These are phyloP conservation scores for Columbina picui DNA, from an alignment of 2,113 vertebrate genomes.

Conservation along the genomic window DNA sequence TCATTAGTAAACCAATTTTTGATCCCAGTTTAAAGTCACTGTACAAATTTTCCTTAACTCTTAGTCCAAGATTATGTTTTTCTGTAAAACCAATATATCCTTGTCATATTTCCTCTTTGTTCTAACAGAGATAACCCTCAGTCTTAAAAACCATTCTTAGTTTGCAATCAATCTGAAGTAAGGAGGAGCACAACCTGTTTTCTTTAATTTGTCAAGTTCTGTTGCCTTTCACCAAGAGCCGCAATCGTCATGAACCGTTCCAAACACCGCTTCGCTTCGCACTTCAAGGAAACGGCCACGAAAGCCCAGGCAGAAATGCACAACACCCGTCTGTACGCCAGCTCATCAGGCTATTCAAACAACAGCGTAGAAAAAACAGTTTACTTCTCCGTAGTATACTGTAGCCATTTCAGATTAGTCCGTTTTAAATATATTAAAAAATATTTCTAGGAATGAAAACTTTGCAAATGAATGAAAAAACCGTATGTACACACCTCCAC, in stretches of 20 bases:
- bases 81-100: slow-evolving; percentile 17
- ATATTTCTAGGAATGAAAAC: slow-evolving; percentile 62
- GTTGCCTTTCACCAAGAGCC: background rate
- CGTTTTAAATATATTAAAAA: slow-evolving; percentile 64
- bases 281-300: background rate
- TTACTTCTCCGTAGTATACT: slow-evolving; percentile 10
- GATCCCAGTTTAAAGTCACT: slow-evolving; percentile 51
- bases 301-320: background rate
- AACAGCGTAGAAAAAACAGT: slow-evolving; percentile 26
- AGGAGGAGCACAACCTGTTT: background rate
- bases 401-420: slow-evolving; percentile 47
- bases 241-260: background rate
- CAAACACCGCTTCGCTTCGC: background rate
- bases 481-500: slow-evolving; percentile 52
- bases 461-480: slow-evolving; percentile 65
- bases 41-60: slow-evolving; percentile 1
- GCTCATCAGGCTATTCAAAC: background rate
- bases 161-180: background rate
- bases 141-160: background rate
- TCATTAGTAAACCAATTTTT: slow-evolving; percentile 47
- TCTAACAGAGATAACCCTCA: background rate
- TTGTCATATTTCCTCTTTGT: slow-evolving; percentile 18
- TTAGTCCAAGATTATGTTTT: background rate
- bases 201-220: background rate
- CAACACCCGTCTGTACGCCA: background rate